Evolutionary conservation across 2,797 vertebrate genomes (phyloP), one percentile per base, ranked within the genome.

Genomic region (Clarias fuscus): DNA sequence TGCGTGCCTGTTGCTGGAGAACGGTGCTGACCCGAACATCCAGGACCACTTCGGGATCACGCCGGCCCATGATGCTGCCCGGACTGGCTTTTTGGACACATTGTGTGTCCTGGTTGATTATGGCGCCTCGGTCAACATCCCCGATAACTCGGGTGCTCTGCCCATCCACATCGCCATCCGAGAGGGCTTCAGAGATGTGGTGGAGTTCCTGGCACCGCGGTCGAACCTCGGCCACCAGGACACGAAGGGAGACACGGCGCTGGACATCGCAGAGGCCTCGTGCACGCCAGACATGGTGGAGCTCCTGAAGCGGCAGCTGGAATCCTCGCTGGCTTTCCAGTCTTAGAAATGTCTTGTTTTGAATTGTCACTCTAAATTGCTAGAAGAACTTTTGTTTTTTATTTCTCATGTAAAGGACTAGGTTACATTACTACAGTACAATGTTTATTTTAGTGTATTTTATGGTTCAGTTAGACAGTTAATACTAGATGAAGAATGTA

Each of bases 1-100:
- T 0, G 97, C 97, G 1, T 86, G 91, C 67, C 91, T 97, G 85
- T 92, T 98, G 22, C 89, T 98, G 92, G 96, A 97, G 86, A 96
- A 97, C 64, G 97, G 97, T 1, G 97, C 97, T 0, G 93, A 96
- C 68, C 95, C 97, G 33, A 97, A 98, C 27, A 7, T 97, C 85
- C 97, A 96, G 92, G 97, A 98, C 75, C 89, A 91, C n/a, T 93
- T 95, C 0, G 97, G 97, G 24, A 96, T 96, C 61, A 93, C 96
- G 0, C 96, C 97, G 0, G 92, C 94, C 24, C 97, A 98, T 0
- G 97, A 98, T 0, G 97, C 96, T 0, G 97, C 97, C 0, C 96
- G 96, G n/a, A 96, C 95, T 0, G 97, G 97, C 2, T 98, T 98
- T 86, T 90, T 96, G 18, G 97, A 97, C 88, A 98, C 97, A 0